Base-by-base conservation (phyloP, 1,140 invertebrate species). In the Pogonognathellus flavescens region DNA sequence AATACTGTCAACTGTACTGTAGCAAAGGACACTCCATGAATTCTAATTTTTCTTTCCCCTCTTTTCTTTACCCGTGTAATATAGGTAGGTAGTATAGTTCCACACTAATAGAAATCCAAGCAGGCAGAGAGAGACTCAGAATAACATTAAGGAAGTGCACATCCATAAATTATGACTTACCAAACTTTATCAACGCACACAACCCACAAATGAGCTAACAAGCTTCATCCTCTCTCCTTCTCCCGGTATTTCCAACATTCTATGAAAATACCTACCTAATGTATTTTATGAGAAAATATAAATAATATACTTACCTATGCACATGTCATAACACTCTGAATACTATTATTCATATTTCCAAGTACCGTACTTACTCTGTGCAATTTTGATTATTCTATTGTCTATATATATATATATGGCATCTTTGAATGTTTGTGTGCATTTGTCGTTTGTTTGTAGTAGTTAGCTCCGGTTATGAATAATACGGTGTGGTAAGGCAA, bases 391-490 rank as follows among this genome's bases (percentile, higher is more conserved):
- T 41, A 41, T 41, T 41, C 31, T 41, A 6, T 41, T 41, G 31
- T 41, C 31, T 41, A 41, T 6, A 41, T 41, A 41, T 41, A 6
- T 41, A 1, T 41, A 41, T 6, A 41, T 41, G 6, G 31, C 1
- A 41, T 41, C 31, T 41, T 41, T 6, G 31, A 41, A 41, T 41
- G 31, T 41, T 41, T 25, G 62, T 66, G 25, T 66, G 62, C 10
- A 66, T 66, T 25, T 66, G 62, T 66, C 62, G 20, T 66, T 66
- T 66, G 62, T 66, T 66, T 66, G 62, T 66, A 66, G 62, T 31
- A 66, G 62, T 25, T 62, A 22, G 20, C 7, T 53, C 7, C 11
- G 16, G 59, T 22, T 66, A 66, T 66, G 62, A 66, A 66, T 66
- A 66, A 66, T 66, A 25, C 14, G 22, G 31, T 6, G 62, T 66